phyloP scores from a whole-genome alignment of 2,797 vertebrate species.

The Ctenopoma kingsleyae region DNA sequence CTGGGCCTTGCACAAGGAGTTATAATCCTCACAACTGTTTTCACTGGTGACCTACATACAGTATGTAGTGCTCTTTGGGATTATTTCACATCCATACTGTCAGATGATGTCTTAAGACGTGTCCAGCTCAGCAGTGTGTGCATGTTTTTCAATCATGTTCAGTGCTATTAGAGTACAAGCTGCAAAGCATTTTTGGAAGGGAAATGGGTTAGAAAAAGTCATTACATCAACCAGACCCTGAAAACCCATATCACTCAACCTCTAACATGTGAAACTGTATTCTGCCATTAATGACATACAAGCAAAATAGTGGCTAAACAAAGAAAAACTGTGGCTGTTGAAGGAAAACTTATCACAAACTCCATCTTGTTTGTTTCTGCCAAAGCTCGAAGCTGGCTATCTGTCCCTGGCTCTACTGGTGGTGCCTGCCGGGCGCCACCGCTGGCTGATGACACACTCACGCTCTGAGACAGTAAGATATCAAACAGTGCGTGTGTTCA shows the following conservation, averaged over 20 bases:
- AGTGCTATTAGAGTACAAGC: slow-evolving; percentile 21
- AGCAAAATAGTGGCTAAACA: slow-evolving; percentile 29
- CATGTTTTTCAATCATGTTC: slow-evolving; percentile 15
- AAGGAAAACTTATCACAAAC: slow-evolving; percentile 2
- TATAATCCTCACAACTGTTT: slow-evolving; percentile 42
- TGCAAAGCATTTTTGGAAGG: slow-evolving; percentile 7
- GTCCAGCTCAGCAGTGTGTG: neutral
- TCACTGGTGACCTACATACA: slow-evolving; percentile 42
- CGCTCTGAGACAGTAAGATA: too few species aligned
- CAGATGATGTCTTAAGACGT: slow-evolving; percentile 11
- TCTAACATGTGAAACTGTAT: slow-evolving; percentile 22
- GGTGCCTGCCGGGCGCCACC: too few species aligned
- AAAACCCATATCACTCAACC: slow-evolving; percentile 29
- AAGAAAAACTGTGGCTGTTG: neutral
- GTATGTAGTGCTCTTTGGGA: slow-evolving; percentile 8
- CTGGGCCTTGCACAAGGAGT: neutral
- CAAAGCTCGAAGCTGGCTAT: neutral
- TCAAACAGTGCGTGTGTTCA: too few species aligned
- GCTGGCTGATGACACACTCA: too few species aligned
- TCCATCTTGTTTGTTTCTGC: neutral
- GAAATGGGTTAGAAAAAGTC: slow-evolving; percentile 8
- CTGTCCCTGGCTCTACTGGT: too few species aligned
- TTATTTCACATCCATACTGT: slow-evolving; percentile 25
- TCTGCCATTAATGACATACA: slow-evolving; percentile 17
- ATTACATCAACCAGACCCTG: slow-evolving; percentile 1